A percentile compares a stretch with the other conserved stretches of the same genome.
These are phyloP conservation scores for Rhabdomys dilectus DNA, from an alignment of 2,113 vertebrate genomes.

Conservation along the genomic window DNA sequence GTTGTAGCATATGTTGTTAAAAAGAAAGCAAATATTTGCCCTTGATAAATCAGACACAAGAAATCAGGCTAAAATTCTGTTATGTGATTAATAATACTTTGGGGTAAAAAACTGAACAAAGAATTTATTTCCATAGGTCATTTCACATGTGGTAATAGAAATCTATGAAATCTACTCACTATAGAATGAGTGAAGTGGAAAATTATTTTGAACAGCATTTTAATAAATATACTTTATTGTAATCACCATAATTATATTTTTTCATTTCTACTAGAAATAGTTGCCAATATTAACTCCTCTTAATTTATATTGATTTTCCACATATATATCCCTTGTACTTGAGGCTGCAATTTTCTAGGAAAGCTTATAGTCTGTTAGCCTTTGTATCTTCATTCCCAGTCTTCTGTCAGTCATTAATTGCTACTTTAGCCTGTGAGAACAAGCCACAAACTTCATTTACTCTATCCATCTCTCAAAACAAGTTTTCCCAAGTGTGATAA, in stretches of 20 bases:
- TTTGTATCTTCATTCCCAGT: background rate
- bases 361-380: background rate
- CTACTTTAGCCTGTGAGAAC: background rate
- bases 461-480: background rate
- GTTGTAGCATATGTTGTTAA: background rate
- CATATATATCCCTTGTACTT: background rate
- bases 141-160: background rate
- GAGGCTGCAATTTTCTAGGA: slow-evolving; percentile 5
- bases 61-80: background rate
- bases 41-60: background rate
- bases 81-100: background rate
- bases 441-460: slow-evolving; percentile 28
- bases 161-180: background rate
- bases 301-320: slow-evolving; percentile 47
- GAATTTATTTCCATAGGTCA: background rate
- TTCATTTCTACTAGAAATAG: slow-evolving; percentile 58
- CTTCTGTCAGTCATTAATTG: background rate
- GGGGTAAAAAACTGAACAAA: background rate
- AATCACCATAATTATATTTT: slow-evolving; percentile 64
- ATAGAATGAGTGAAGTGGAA: background rate
- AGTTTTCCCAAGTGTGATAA: slow-evolving; percentile 15
- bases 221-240: slow-evolving; percentile 56
- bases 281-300: slow-evolving; percentile 56
- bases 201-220: slow-evolving; percentile 27
- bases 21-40: background rate